These are phyloP conservation scores for Drosophila peninsularis DNA, from an alignment of 2,888 invertebrate species.

Conservation along the genomic window DNA sequence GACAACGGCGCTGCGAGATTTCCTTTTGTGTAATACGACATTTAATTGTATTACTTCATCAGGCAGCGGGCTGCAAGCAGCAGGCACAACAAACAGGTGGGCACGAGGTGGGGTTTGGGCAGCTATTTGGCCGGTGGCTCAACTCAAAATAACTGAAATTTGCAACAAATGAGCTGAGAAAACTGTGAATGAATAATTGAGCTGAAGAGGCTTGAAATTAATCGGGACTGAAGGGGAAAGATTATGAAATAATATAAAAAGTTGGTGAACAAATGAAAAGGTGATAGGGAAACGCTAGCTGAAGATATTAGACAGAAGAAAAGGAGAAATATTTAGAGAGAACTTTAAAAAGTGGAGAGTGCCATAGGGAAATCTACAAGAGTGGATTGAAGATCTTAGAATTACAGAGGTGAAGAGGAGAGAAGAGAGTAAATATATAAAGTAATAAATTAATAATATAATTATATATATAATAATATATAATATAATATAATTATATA, in stretches of 20 bases:
- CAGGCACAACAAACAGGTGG: slow-evolving; percentile 7
- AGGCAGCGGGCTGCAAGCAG: neutral
- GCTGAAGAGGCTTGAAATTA: neutral
- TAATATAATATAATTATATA: too few species aligned
- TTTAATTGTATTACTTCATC: slow-evolving; percentile 74
- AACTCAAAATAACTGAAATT: neutral
- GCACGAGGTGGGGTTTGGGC: slow-evolving; percentile 13
- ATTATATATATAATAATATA: too few species aligned
- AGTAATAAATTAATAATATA: too few species aligned
- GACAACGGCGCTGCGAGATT: slow-evolving; percentile 33
- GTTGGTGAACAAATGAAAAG: neutral
- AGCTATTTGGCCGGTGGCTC: neutral
- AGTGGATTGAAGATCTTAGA: too few species aligned
- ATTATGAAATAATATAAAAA: neutral
- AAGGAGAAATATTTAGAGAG: too few species aligned
- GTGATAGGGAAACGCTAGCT: neutral
- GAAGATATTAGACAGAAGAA: neutral
- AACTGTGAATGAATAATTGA: slow-evolving; percentile 7
- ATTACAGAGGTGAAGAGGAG: too few species aligned
- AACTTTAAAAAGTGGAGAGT: too few species aligned
- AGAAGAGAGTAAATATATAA: too few species aligned
- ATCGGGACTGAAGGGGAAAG: neutral
- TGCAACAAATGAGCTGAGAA: neutral
- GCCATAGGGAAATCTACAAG: too few species aligned
- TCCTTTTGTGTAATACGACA: slow-evolving; percentile 55